Evolutionary conservation across 2,888 invertebrate species (phyloP).

Genomic region (Rhaphigaster nebulosa): DNA sequence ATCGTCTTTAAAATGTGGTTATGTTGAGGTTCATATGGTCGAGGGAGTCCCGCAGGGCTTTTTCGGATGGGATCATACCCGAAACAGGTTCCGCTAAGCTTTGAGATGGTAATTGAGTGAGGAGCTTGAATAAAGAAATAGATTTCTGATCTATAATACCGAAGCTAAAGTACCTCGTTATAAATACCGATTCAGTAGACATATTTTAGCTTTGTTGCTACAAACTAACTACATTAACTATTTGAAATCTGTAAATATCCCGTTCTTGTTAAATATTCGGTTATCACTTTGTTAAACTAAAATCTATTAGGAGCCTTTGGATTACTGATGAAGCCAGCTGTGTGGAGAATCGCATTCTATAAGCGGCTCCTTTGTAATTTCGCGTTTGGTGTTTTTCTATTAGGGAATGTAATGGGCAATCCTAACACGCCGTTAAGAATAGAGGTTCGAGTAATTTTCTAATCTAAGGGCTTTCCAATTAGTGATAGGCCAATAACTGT

Average conservation of each 20-base stretch:
- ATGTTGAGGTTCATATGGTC: no score
- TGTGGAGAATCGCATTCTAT: background rate
- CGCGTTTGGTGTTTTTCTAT: slow-evolving; percentile 6
- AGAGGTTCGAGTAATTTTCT: background rate
- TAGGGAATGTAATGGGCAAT: background rate
- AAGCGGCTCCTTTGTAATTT: slow-evolving; percentile 9
- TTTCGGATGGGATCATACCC: no score
- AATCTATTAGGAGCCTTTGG: background rate
- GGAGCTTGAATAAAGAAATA: no score
- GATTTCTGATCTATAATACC: no score
- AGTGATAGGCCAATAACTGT: background rate
- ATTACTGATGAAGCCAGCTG: background rate
- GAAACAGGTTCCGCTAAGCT: no score
- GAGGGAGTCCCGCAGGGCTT: no score
- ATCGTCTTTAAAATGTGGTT: no score
- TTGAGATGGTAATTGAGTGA: no score
- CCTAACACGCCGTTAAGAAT: background rate
- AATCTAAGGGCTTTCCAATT: background rate
- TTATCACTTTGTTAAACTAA: background rate
- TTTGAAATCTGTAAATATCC: background rate
- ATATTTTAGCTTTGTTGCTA: no score
- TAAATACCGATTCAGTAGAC: no score
- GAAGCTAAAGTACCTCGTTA: no score
- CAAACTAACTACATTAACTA: background rate
- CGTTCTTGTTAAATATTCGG: background rate